Evolutionary conservation across 1,140 invertebrate genomes (phyloP).

Genomic region (Acromyrmex charruanus): DNA sequence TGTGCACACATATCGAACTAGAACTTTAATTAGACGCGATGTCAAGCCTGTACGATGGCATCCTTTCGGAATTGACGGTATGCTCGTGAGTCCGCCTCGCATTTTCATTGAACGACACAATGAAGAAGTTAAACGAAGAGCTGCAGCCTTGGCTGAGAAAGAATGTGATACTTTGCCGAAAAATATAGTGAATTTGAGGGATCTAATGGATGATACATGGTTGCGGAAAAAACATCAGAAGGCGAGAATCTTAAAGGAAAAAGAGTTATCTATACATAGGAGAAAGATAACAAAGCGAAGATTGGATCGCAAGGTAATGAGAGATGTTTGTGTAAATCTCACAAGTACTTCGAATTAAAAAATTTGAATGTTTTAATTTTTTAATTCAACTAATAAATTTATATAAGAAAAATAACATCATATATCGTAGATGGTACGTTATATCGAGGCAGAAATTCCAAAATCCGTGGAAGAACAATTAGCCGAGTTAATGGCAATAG

Average conservation of each 20-base stretch:
- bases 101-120: constrained; percentile 78
- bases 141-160: background rate
- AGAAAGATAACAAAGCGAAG: constrained; percentile 24
- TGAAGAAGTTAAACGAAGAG: constrained; percentile 65
- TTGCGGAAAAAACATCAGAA: constrained; percentile 72
- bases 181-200: constrained; percentile 76
- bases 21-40: constrained; percentile 85
- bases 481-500: constrained; percentile 70
- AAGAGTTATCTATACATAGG: constrained; percentile 15
- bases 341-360: background rate
- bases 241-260: constrained; percentile 62
- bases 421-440: constrained; percentile 69
- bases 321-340: constrained; percentile 6
- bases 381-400: constrained; percentile 19
- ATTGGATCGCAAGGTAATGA: background rate
- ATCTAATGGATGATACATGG: constrained; percentile 76
- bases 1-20: constrained; percentile 86
- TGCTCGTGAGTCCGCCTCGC: constrained; percentile 84
- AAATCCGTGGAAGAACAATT: constrained; percentile 83
- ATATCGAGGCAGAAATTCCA: constrained; percentile 80
- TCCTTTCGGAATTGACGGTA: constrained; percentile 81
- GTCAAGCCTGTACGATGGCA: constrained; percentile 73
- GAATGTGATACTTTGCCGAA: constrained; percentile 41
- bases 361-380: constrained; percentile 27
- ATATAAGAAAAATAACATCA: background rate